phyloP scores from a whole-genome alignment of 2,888 invertebrate genomes.

The Phortica magna region DNA sequence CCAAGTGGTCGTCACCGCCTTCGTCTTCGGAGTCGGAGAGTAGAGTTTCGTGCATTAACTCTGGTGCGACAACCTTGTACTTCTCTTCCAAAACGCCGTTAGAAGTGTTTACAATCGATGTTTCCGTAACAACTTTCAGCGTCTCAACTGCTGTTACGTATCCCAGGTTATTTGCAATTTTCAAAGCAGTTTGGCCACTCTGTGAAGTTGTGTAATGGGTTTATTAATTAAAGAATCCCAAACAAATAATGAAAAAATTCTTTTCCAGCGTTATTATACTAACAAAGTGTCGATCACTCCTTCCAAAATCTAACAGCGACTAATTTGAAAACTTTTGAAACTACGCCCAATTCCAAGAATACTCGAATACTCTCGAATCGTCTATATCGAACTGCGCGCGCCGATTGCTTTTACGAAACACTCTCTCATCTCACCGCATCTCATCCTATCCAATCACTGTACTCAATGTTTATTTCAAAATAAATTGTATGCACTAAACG shows the following conservation, averaged over 20 bases:
- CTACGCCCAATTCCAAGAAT: slow-evolving; percentile 1
- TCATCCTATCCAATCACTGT: not conserved
- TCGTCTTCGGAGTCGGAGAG: slow-evolving; percentile 99
- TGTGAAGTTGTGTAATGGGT: slow-evolving; percentile 73
- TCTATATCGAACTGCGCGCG: not conserved
- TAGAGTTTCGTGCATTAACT: slow-evolving; percentile 99
- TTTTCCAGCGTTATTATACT: too few species aligned
- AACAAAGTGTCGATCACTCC: too few species aligned
- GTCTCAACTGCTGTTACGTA: slow-evolving; percentile 99
- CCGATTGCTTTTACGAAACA: not conserved
- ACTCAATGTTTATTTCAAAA: not conserved
- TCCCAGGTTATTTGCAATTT: slow-evolving; percentile 96
- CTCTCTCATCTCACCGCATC: too few species aligned
- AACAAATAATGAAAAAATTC: not conserved
- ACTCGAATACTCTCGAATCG: not conserved
- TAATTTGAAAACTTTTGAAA: not conserved
- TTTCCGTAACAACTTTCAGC: slow-evolving; percentile 93
- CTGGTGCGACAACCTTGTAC: slow-evolving; percentile 97
- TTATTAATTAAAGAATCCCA: not conserved
- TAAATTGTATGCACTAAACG: too few species aligned
- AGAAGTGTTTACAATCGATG: slow-evolving; percentile 82
- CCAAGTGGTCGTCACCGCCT: slow-evolving; percentile 85
- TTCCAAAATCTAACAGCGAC: too few species aligned
- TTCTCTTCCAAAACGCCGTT: slow-evolving; percentile 86
- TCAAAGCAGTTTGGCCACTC: slow-evolving; percentile 98